Percentiles rank a stretch among this genome's conserved stretches.
These are phyloP conservation scores for Neoitamus cyanurus DNA, from an alignment of 2,888 invertebrate species.

Conservation along the genomic window DNA sequence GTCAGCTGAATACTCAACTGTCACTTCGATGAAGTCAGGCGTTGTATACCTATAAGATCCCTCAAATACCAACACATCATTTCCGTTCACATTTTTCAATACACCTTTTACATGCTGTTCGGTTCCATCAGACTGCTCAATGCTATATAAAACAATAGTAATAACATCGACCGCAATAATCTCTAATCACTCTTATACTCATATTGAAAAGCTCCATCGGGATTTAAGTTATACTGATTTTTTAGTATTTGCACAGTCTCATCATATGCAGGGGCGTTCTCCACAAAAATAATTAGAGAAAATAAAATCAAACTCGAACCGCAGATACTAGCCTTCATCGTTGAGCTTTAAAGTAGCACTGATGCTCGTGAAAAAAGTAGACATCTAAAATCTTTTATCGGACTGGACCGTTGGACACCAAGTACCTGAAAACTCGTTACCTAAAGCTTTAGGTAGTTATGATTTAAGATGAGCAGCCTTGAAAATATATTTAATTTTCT, in stretches of 20 bases:
- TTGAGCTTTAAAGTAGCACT: neutral
- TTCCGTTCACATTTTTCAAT: constrained; percentile 4
- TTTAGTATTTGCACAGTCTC: too few species aligned
- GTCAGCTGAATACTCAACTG: neutral
- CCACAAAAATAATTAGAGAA: neutral
- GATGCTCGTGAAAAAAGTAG: neutral
- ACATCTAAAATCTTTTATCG: neutral
- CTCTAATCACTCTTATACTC: too few species aligned
- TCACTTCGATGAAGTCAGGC: neutral
- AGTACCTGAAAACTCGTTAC: too few species aligned
- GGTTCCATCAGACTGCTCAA: too few species aligned
- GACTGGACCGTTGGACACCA: too few species aligned
- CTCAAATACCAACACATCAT: neutral
- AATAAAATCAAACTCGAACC: neutral
- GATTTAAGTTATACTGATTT: too few species aligned
- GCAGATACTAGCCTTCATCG: neutral
- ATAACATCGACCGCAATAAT: too few species aligned
- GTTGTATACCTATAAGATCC: neutral
- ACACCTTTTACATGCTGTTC: neutral
- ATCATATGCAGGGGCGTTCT: neutral
- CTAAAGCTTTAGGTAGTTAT: too few species aligned
- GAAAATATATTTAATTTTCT: too few species aligned
- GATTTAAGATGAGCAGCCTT: too few species aligned
- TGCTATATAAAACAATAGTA: too few species aligned
- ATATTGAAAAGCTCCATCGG: too few species aligned